Base-by-base conservation (phyloP, 2,797 vertebrate species). In the Ctenopoma kingsleyae region DNA sequence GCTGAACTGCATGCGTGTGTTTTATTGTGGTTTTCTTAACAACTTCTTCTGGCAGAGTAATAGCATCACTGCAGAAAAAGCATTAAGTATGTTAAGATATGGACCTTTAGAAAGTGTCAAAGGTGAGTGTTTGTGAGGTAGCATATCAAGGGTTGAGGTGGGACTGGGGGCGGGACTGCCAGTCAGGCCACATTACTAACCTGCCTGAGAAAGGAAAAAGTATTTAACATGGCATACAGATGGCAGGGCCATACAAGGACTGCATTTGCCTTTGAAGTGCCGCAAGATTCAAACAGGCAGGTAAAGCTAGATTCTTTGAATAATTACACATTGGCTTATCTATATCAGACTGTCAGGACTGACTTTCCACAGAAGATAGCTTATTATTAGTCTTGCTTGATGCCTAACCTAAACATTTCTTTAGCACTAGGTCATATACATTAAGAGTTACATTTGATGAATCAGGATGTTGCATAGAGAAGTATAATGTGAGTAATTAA, bases 181-280 rank as follows among this genome's bases (percentile, higher is more conserved):
- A 67, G 90, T 93, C 91, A 91, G 78, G 85, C 75, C 63, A 83
- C 84, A 91, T 91, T 91, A 92, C 70, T 74, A 83, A 76, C 57
- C 61, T 76, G 63, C 66, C 80, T 72, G 82, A 81, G 49, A 74
- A 92, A 92, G 84, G 80, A 86, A 77, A 44, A 59, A 53, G 74
- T 57, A 83, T 74, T 92, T 78, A 76, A 75, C 84, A 82, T 88
- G 53, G 30, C 38, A 60, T 47, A 32, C 58, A 67, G 66, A 87
- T 56, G 51, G 68, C 47, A 30, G 2, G 38, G 17, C 70, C 67
- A 47, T 48, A 71, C 49, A 71, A 67, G 71, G 55, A 49, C 51
- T 44, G 36, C 16, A 12, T 78, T 62, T 47, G 27, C 64, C 69
- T 85, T 84, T 87, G 72, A 86, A 78, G 78, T 76, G 56, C 41